Base-by-base conservation (phyloP, 2,113 vertebrate species). In the Rhagologus leucostigma region DNA sequence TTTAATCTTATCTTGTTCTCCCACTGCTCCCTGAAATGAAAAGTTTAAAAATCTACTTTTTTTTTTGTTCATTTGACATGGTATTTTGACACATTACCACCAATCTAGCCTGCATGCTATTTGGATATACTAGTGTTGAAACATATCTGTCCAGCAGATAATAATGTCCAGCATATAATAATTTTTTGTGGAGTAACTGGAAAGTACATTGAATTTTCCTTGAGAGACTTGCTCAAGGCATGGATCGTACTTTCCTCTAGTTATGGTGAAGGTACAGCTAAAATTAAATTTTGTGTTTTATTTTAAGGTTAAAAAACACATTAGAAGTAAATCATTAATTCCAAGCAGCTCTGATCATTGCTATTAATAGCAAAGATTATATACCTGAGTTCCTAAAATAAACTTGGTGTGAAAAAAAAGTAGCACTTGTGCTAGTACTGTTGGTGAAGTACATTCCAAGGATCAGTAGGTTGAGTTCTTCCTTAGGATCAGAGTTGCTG, bases 301-400 rank as follows among this genome's bases (percentile, higher is more conserved):
- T 94, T 96, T 97, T 94, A 76, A 96, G 93, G 92, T 91, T 94
- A 91, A 91, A 95, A 86, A 95, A 33, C 41, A 44, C 80, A 91
- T 97, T 83, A 89, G 26, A 84, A 63, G 88, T 96, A 90, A 96
- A 97, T 94, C 7, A 89, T 94, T 97, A 94, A 96, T 26, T 73
- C 70, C 56, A n/a, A 70, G 29, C 57, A 69, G 26, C 42, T 80
- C 81, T 75, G n/a, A 65, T 73, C 2, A 3, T 90, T 95, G 57
- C 96, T 96, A 95, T 96, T 93, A 87, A 94, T 97, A 97, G 95
- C 35, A 85, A 95, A 82, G 80, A 96, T 96, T 89, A 35, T 74
- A 56, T 53, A 60, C 30, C 19, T 18, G 26, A 67, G 73, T 84
- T 92, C 76, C 80, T 78, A 93, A 96, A 97, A 95, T 93, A 93